A percentile compares a stretch with the other conserved stretches of the same genome.
These are phyloP conservation scores for Euplexia lucipara DNA, from an alignment of 2,888 invertebrate species.

Conservation along the genomic window DNA sequence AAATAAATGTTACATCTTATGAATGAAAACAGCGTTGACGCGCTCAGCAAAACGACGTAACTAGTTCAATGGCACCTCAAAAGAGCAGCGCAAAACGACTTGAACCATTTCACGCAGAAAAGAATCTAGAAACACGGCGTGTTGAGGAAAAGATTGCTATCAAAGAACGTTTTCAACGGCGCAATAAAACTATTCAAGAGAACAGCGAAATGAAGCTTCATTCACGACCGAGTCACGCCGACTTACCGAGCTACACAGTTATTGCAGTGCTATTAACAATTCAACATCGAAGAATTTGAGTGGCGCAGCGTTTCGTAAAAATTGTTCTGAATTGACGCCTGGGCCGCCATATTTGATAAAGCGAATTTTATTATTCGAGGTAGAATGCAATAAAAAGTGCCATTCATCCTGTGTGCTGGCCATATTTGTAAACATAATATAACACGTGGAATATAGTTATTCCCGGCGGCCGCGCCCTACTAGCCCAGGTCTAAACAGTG, in stretches of 20 bases:
- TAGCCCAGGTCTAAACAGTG: constrained; percentile 32
- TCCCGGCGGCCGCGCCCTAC: constrained; percentile 46
- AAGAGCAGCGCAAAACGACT: constrained; percentile 42
- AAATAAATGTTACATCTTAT: constrained; percentile 43
- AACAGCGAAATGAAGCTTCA: constrained; percentile 52
- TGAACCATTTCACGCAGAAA: constrained; percentile 39
- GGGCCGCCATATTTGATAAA: constrained; percentile 55
- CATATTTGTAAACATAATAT: constrained; percentile 60
- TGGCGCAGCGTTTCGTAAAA: constrained; percentile 44
- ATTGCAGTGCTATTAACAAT: constrained; percentile 56
- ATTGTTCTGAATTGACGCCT: constrained; percentile 38
- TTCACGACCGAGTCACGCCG: constrained; percentile 38
- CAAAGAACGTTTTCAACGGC: constrained; percentile 47
- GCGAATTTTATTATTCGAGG: constrained; percentile 60
- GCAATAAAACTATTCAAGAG: constrained; percentile 55
- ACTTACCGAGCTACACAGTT: constrained; percentile 28
- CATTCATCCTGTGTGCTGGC: constrained; percentile 54
- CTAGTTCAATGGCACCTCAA: constrained; percentile 51
- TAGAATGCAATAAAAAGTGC: constrained; percentile 64
- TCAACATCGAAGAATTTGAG: constrained; percentile 52
- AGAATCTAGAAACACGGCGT: constrained; percentile 46
- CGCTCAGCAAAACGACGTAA: constrained; percentile 19
- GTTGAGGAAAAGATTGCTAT: constrained; percentile 60
- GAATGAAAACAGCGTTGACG: constrained; percentile 29
- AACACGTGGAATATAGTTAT: constrained; percentile 50